Conservation (phyloP, 2,888 invertebrate genomes). For the Sinodicranocentrus sp. region DNA sequence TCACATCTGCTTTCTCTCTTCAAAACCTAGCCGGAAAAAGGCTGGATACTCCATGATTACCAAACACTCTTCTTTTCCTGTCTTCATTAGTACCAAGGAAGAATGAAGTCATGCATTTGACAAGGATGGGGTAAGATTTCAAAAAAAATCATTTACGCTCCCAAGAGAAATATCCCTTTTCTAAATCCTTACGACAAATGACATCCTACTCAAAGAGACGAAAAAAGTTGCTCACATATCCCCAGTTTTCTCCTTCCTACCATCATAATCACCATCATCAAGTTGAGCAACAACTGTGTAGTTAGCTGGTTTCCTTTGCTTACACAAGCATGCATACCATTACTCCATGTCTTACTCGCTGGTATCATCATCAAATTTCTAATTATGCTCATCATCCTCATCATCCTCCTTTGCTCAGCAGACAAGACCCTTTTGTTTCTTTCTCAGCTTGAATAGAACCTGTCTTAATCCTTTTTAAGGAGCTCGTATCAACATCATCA, state of each 20-base stretch:
- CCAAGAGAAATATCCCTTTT: neutral
- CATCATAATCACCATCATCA: conserved; percentile 5
- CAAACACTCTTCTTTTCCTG: neutral
- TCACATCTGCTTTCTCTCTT: too few relatives aligned
- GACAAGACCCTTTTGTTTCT: conserved; percentile 35
- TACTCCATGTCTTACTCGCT: neutral
- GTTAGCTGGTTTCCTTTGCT: neutral
- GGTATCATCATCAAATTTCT: conserved; percentile 43
- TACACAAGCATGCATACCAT: too few relatives aligned
- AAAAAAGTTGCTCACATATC: neutral
- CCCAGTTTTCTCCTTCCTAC: too few relatives aligned
- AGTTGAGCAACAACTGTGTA: neutral
- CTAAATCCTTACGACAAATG: neutral
- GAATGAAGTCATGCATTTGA: neutral
- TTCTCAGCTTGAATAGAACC: conserved; percentile 31
- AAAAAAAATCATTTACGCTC: neutral
- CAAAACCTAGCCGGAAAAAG: too few relatives aligned
- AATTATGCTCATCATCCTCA: conserved; percentile 47
- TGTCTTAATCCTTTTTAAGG: conserved; percentile 52
- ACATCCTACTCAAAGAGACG: neutral
- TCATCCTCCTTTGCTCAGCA: conserved; percentile 20
- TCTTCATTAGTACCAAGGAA: neutral
- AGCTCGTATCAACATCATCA: conserved; percentile 18
- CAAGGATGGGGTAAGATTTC: neutral
- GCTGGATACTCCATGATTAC: neutral